phyloP scores from a whole-genome alignment of 2,113 vertebrate genomes.

The Terrapene triunguis region DNA sequence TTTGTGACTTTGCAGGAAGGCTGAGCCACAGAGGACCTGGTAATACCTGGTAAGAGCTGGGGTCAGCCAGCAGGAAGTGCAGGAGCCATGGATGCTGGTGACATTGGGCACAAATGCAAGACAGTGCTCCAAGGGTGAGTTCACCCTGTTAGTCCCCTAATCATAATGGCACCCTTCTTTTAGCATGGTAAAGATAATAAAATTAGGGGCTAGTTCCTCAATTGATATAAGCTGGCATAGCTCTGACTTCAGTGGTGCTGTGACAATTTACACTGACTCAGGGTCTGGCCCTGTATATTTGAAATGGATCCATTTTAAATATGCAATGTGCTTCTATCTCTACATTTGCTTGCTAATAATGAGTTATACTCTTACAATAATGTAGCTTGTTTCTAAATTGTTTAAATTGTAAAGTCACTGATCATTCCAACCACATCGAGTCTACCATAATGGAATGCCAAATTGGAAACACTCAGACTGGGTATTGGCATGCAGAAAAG shows the following conservation, averaged over 20 bases:
- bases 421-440: not conserved
- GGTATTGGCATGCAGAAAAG: not conserved
- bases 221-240: not conserved
- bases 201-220: not conserved
- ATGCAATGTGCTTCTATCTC: not conserved
- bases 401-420: not conserved
- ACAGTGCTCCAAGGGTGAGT: not conserved
- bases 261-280: not conserved
- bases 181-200: not conserved
- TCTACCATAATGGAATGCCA: not conserved
- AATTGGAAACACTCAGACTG: accelerated
- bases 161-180: not conserved
- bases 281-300: not conserved
- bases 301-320: not conserved
- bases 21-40: no score
- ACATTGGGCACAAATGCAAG: not conserved
- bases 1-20: not conserved
- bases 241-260: not conserved
- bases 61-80: not conserved
- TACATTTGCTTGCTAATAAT: not conserved
- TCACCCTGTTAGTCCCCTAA: not conserved
- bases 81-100: not conserved
- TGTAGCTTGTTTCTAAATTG: no score
- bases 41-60: not conserved
- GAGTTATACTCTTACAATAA: not conserved